A percentile compares a stretch with the other conserved stretches of the same genome.
Conservation (phyloP, 2,888 invertebrate genomes). For the Anticlea derivata region DNA sequence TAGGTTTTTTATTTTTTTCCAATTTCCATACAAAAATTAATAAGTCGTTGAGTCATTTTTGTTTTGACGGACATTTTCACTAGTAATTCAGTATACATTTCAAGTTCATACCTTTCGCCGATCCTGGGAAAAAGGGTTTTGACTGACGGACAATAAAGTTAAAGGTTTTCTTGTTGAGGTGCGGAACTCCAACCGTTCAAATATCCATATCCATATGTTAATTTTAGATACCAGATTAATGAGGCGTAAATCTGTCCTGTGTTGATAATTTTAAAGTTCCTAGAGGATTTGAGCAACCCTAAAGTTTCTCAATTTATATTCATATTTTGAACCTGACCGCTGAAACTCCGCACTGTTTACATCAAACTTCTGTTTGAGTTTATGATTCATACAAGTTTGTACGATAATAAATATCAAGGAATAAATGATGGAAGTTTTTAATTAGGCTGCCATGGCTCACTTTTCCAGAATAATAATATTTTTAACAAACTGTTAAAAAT, state of each 20-base stretch:
- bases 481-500: too few relatives aligned
- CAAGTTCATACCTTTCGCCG: too few relatives aligned
- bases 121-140: too few relatives aligned
- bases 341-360: slow-evolving; percentile 62
- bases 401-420: slow-evolving; percentile 28
- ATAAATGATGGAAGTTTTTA: slow-evolving; percentile 29
- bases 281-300: slow-evolving; percentile 65
- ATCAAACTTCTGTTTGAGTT: slow-evolving; percentile 57
- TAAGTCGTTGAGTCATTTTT: too few relatives aligned
- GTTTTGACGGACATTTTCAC: too few relatives aligned
- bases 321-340: slow-evolving; percentile 75
- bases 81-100: too few relatives aligned
- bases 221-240: slow-evolving; percentile 43
- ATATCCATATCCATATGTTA: not conserved
- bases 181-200: too few relatives aligned
- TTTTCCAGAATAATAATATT: not conserved
- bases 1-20: too few relatives aligned
- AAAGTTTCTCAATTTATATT: slow-evolving; percentile 80
- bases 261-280: slow-evolving; percentile 75
- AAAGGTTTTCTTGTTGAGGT: too few relatives aligned
- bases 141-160: too few relatives aligned
- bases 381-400: slow-evolving; percentile 48
- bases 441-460: slow-evolving; percentile 13
- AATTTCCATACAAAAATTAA: too few relatives aligned
- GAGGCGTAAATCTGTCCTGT: slow-evolving; percentile 54